Percentiles rank a stretch among this genome's conserved stretches.
These are phyloP conservation scores for Dromius quadrimaculatus DNA, from an alignment of 2,888 invertebrate species.

Conservation along the genomic window DNA sequence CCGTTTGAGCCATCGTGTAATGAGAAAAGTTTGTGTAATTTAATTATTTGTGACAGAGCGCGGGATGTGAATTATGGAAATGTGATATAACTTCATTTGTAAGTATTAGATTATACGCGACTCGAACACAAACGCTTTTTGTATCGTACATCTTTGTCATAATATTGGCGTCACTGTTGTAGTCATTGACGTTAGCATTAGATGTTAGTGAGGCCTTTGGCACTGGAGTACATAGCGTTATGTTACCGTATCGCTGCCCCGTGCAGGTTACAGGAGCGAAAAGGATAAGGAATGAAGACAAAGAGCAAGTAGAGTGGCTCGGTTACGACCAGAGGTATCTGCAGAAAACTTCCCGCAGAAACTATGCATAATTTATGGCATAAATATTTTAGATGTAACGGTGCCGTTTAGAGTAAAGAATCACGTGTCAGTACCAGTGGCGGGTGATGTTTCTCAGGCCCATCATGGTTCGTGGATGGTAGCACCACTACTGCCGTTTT, in stretches of 20 bases:
- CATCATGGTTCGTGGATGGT: constrained; percentile 15
- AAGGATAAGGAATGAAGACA: neutral
- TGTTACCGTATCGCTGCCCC: constrained; percentile 7
- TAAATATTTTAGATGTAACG: constrained; percentile 51
- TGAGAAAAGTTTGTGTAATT: constrained; percentile 61
- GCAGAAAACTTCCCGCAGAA: constrained; percentile 47
- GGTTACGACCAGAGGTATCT: constrained; percentile 42
- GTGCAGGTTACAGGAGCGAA: neutral
- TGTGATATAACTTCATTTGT: constrained; percentile 60
- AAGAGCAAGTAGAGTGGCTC: constrained; percentile 18
- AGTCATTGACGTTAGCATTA: neutral
- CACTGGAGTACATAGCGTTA: constrained; percentile 11
- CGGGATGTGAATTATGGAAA: constrained; percentile 61
- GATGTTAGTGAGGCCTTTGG: constrained; percentile 1
- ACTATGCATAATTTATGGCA: constrained; percentile 52
- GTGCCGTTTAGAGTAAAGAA: constrained; percentile 51
- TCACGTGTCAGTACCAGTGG: constrained; percentile 49
- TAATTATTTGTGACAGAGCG: constrained; percentile 60
- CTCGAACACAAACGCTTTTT: constrained; percentile 56
- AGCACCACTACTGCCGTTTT: neutral
- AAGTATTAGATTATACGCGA: constrained; percentile 60
- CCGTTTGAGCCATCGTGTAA: constrained; percentile 61
- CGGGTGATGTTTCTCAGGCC: constrained; percentile 42
- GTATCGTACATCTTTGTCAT: constrained; percentile 55
- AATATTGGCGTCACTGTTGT: constrained; percentile 25